phyloP scores from a whole-genome alignment of 64 coral and sea anemone genomes.

The Dendrophyllia cribrosa region DNA sequence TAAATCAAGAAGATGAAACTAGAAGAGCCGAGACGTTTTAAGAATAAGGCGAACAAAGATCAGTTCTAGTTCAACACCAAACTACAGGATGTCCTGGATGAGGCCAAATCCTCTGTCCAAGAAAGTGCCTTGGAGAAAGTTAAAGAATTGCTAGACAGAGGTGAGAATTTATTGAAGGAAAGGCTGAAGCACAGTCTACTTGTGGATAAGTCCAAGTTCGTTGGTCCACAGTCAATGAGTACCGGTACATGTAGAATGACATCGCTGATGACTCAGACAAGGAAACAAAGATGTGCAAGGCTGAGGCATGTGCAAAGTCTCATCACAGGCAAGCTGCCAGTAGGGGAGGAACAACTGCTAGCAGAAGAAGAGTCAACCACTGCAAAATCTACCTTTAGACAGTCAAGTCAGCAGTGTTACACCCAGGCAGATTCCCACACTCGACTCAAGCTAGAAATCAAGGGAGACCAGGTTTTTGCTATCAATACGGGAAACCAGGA shows the following conservation, averaged over 20 bases:
- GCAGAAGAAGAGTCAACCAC: not conserved
- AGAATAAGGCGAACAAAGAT: not conserved
- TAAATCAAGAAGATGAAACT: conserved; percentile 3
- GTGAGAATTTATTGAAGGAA: conserved; percentile 7
- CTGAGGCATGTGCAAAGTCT: not conserved
- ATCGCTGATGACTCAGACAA: too few relatives aligned
- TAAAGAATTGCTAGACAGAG: not conserved
- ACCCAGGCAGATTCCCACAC: conserved; percentile 17
- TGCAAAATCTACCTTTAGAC: not conserved
- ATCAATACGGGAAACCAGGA: conserved; percentile 29
- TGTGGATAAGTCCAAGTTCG: conserved; percentile 41
- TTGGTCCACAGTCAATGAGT: not conserved
- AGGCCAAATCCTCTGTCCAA: not conserved
- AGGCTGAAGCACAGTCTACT: conserved; percentile 37
- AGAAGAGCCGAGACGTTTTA: not conserved
- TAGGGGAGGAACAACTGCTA: not conserved
- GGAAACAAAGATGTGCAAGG: too few relatives aligned
- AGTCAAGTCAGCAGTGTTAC: not conserved
- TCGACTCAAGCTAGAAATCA: not conserved
- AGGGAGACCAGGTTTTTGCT: conserved; percentile 22
- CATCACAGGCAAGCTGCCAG: not conserved
- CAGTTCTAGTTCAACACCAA: not conserved
- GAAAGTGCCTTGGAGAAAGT: not conserved
- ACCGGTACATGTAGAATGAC: too few relatives aligned
- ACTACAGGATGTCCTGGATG: conserved; percentile 6